Percentiles rank a stretch among this genome's conserved stretches.
Evolutionary conservation across 2,888 invertebrate genomes (phyloP).

Genomic region (Griposia aprilina): DNA sequence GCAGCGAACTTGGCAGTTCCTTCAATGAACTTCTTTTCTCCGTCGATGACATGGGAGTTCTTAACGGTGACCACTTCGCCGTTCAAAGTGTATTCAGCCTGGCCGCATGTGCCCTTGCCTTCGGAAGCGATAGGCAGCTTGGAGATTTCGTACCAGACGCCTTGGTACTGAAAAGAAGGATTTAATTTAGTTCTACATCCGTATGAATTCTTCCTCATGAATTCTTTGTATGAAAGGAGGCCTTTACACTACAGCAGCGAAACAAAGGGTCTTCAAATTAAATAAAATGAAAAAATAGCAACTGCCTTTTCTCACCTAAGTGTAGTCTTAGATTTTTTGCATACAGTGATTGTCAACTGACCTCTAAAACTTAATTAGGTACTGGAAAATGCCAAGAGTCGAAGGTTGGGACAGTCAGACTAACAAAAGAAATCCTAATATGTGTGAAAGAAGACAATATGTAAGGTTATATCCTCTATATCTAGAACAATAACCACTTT

Average conservation of each 20-base stretch:
- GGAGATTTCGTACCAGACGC: constrained; percentile 92
- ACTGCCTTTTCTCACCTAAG: neutral
- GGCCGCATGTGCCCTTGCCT: constrained; percentile 90
- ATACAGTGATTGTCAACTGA: neutral
- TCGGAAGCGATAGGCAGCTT: constrained; percentile 91
- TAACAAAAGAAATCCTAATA: neutral
- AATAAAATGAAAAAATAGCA: neutral
- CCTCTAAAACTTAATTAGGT: neutral
- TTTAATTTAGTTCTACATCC: neutral
- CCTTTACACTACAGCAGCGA: too few species aligned
- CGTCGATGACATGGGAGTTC: constrained; percentile 80
- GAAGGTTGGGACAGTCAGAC: neutral
- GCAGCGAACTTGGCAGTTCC: constrained; percentile 80
- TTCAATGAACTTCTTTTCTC: constrained; percentile 79
- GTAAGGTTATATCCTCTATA: neutral
- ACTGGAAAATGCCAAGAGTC: neutral
- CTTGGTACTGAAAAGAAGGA: constrained; percentile 87
- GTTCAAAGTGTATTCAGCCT: constrained; percentile 90
- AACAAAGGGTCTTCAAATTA: neutral
- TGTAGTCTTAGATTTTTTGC: neutral
- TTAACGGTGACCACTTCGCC: constrained; percentile 81
- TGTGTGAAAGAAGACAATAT: neutral
- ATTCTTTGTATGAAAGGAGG: too few species aligned
- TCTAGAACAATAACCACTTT: neutral
- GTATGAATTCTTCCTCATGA: too few species aligned